Conservation (phyloP, 2,797 vertebrate genomes). For the Typhlichthys eigenmanni region DNA sequence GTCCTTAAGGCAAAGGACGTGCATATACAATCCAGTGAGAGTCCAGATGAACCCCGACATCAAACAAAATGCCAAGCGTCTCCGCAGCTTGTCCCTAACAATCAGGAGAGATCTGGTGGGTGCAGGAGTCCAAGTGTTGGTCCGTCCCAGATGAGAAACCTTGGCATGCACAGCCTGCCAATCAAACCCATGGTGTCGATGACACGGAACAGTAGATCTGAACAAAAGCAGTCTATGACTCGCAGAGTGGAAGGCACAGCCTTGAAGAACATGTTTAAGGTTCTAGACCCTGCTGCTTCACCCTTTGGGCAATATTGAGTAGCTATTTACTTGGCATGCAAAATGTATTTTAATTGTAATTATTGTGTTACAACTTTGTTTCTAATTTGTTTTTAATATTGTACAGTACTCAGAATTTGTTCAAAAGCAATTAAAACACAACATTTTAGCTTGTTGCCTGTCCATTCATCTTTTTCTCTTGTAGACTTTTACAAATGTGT, state of each 20-base stretch:
- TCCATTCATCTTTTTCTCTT: too few species aligned
- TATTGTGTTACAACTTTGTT: too few species aligned
- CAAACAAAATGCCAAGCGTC: neutral
- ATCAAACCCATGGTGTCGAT: neutral
- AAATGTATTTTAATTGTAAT: too few species aligned
- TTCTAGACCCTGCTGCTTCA: constrained; percentile 24
- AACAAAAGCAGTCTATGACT: neutral
- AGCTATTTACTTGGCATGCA: neutral
- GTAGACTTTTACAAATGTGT: too few species aligned
- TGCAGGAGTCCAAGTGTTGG: neutral
- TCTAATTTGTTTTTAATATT: too few species aligned
- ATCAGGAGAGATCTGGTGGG: neutral
- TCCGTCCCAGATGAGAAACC: constrained; percentile 3
- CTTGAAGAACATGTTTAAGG: constrained; percentile 48
- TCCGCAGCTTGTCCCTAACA: neutral
- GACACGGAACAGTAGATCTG: neutral
- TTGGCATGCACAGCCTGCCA: constrained; percentile 2
- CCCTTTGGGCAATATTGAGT: constrained; percentile 1
- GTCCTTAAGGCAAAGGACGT: constrained; percentile 3
- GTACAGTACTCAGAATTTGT: too few species aligned
- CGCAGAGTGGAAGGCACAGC: neutral
- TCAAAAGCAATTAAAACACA: too few species aligned
- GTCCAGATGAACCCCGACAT: neutral
- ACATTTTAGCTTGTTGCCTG: too few species aligned
- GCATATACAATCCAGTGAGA: neutral